Conservation (phyloP, 2,888 invertebrate species). For the Diaprepes abbreviatus region DNA sequence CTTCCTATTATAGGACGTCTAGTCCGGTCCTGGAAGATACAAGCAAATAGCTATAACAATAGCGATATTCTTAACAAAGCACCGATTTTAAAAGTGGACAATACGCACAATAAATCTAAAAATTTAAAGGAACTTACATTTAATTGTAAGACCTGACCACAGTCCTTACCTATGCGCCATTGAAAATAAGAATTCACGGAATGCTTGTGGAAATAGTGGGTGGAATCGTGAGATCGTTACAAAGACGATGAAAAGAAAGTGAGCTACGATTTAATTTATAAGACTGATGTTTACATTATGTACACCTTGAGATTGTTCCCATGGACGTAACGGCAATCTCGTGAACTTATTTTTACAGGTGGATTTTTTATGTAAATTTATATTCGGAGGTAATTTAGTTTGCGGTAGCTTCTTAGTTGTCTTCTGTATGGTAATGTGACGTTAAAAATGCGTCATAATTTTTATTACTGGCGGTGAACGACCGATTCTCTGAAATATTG, state of each 20-base stretch:
- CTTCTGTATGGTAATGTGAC: not conserved
- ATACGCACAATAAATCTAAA: no score
- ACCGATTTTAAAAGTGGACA: no score
- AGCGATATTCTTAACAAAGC: no score
- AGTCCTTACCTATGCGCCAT: not conserved
- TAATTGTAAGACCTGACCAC: no score
- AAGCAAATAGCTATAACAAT: no score
- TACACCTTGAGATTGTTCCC: conserved; percentile 31
- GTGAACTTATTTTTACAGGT: conserved; percentile 19
- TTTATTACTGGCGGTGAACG: not conserved
- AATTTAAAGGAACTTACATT: no score
- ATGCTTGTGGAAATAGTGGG: conserved; percentile 23
- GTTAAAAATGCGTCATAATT: not conserved
- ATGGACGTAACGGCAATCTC: conserved; percentile 1
- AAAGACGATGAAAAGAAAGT: conserved; percentile 32
- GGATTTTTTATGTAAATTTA: not conserved
- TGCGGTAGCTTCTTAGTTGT: not conserved
- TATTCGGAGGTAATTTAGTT: not conserved
- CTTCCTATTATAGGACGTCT: no score
- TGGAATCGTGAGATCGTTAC: conserved; percentile 36
- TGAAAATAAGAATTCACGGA: conserved; percentile 17
- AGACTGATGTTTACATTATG: conserved; percentile 26
- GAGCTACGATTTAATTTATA: conserved; percentile 23
- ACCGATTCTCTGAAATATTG: no score
- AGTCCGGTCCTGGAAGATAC: no score